A percentile compares a stretch with the other conserved stretches of the same genome.
Evolutionary conservation across 2,888 invertebrate species (phyloP).

Genomic region (Dione vanillae): DNA sequence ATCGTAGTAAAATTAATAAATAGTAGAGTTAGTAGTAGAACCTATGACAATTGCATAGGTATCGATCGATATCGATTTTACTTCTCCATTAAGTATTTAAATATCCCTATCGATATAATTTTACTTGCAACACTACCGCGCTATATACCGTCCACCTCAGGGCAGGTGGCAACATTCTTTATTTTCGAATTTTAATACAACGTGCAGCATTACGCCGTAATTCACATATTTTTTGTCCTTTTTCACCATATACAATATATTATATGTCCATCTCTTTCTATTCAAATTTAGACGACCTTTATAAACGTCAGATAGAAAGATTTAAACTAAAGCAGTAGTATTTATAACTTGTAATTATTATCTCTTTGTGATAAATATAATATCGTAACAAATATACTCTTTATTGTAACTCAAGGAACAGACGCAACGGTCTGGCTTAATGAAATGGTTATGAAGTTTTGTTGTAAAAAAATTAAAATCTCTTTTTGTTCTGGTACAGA

Average conservation of each 20-base stretch:
- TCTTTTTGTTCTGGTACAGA: too few species aligned
- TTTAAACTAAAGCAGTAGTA: conserved; percentile 36
- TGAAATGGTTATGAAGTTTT: too few species aligned
- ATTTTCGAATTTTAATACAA: conserved; percentile 82
- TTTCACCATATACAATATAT: conserved; percentile 50
- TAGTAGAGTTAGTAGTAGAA: too few species aligned
- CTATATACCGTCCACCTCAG: conserved; percentile 70
- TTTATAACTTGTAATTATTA: conserved; percentile 36
- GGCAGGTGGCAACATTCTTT: conserved; percentile 80
- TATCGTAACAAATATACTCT: background rate
- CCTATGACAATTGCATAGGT: too few species aligned
- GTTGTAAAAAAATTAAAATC: too few species aligned
- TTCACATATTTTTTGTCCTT: conserved; percentile 65
- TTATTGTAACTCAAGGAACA: background rate
- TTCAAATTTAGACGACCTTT: conserved; percentile 55
- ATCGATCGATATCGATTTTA: too few species aligned
- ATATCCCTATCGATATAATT: conserved; percentile 48
- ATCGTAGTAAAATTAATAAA: too few species aligned
- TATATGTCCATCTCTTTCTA: conserved; percentile 54
- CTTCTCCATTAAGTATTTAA: too few species aligned
- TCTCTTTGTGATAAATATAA: conserved; percentile 18
- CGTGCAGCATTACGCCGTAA: conserved; percentile 80
- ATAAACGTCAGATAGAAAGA: conserved; percentile 36
- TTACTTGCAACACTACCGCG: conserved; percentile 58
- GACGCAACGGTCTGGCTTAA: background rate